Conservation (phyloP, 1,140 invertebrate species). For the Acyrthosiphon pisum region DNA sequence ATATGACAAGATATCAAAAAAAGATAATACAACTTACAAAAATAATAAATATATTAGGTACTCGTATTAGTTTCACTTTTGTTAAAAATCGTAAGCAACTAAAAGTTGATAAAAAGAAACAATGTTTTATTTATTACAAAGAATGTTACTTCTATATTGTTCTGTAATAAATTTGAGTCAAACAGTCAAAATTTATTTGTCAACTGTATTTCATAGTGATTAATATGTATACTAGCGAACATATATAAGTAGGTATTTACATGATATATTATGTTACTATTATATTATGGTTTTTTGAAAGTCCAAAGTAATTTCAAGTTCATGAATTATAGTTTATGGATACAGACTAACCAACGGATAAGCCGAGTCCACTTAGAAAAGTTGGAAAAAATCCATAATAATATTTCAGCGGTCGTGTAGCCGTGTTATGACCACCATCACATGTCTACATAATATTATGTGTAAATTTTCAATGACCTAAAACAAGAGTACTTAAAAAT, state of each 20-base stretch:
- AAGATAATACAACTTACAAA: neutral
- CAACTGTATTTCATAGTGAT: neutral
- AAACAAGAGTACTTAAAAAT: constrained; percentile 36
- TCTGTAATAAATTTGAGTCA: neutral
- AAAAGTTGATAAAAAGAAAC: neutral
- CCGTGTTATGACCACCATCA: neutral
- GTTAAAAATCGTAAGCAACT: neutral
- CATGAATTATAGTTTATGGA: neutral
- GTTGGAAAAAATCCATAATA: constrained; percentile 35
- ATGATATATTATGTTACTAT: neutral
- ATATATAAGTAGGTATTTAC: neutral
- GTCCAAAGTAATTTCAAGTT: neutral
- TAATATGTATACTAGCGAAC: neutral
- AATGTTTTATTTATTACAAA: neutral
- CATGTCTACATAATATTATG: neutral
- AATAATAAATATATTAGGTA: neutral
- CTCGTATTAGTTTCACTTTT: neutral
- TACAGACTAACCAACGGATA: neutral
- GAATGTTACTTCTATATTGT: neutral
- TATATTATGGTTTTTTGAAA: neutral
- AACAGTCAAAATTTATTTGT: neutral
- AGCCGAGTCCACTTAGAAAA: neutral
- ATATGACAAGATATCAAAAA: neutral
- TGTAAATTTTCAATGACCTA: neutral
- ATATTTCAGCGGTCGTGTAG: neutral